Base-by-base conservation (phyloP, 2,797 vertebrate genomes). In the Sebastes itinus region DNA sequence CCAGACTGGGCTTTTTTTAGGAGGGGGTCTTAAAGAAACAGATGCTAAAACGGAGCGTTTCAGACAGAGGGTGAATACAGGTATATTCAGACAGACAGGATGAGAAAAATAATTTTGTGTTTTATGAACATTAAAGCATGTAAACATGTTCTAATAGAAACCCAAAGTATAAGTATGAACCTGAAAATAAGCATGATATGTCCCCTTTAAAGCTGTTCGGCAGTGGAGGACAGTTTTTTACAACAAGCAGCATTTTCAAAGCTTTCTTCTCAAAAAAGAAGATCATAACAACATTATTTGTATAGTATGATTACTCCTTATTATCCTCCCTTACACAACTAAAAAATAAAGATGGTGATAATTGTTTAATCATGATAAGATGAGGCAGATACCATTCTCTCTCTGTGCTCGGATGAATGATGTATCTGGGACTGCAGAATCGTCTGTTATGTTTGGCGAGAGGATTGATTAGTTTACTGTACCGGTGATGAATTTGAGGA, bases 401-500 rank as follows among this genome's bases (percentile, higher is more conserved):
- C 5, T 49, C 5, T 5, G 7, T 46, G 7, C 22, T 67, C 27
- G 28, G 52, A 67, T 72, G 58, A 60, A 74, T 11, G 28, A 8
- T 35, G 30, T 23, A 11, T 72, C 13, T 35, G 52, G 13, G 38
- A 5, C 7, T 55, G 33, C 13, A 58, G 5, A 60, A 74, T 52
- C 1, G 5, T 77, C 23, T 33, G 32, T 54, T 55, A 6, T 69
- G 25, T 27, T 72, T 59, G 55, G 22, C 4, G 1, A 65, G 49
- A 12, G 30, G 58, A 58, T 60, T 75, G 60, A 69, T 49, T 67
- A 20, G 25, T 82, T 88, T 56, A 66, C 80, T 14, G 22, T 23
- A 8, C 55, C 33, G 35, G 74, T 33, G 42, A 89, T 77, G 70
- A 59, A 87, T 85, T 11, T 77, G 28, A 70, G 68, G 54, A 71